These are phyloP conservation scores for Nycticorax nycticorax DNA, from an alignment of 2,113 vertebrate species.

Conservation along the genomic window DNA sequence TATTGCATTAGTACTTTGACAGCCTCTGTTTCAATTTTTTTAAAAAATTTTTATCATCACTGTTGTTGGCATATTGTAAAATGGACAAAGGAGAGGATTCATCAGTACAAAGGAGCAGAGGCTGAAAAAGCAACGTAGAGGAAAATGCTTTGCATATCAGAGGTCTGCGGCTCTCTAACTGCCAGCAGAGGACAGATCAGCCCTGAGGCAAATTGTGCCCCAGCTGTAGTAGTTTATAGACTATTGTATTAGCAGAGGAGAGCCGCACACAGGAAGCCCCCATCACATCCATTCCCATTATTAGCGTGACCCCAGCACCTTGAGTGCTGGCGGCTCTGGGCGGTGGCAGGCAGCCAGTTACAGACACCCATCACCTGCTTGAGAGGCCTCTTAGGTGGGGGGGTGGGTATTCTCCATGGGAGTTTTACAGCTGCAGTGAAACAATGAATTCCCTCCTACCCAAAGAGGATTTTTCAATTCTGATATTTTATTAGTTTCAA, in stretches of 20 bases:
- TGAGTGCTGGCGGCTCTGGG: neutral
- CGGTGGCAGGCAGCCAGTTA: slow-evolving; percentile 12
- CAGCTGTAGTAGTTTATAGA: neutral
- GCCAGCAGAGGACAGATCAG: neutral
- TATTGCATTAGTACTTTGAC: neutral
- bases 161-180: neutral
- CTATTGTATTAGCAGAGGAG: neutral
- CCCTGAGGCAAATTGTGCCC: neutral
- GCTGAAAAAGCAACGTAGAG: neutral
- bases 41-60: neutral
- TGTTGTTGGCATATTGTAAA: neutral
- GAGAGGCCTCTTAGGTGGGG: neutral
- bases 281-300: neutral
- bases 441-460: neutral
- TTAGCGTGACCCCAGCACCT: neutral
- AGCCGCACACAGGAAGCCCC: neutral
- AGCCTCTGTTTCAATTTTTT: neutral
- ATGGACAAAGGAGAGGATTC: neutral
- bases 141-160: rapidly evolving
- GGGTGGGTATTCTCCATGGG: neutral
- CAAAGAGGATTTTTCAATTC: neutral
- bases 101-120: neutral
- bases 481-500: neutral
- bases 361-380: neutral
- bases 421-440: neutral